A percentile compares a stretch with the other conserved stretches of the same genome.
Conservation (phyloP, 2,113 vertebrate species). For the Stomatorhinus ivindoensis region DNA sequence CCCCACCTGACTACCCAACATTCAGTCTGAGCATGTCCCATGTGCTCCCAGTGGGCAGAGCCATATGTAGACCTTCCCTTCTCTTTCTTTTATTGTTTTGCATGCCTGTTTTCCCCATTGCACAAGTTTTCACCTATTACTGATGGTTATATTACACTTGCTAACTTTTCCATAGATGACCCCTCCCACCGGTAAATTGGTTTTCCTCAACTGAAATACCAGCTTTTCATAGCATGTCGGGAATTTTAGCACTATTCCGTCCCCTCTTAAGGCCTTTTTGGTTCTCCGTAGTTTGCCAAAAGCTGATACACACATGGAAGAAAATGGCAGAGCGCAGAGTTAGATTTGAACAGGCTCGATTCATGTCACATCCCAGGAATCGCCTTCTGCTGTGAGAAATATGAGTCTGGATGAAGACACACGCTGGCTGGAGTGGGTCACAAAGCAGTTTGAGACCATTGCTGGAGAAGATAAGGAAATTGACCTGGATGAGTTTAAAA, state of each 20-base stretch:
- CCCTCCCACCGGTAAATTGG: too few species aligned
- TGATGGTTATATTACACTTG: neutral
- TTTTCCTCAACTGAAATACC: neutral
- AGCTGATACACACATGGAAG: neutral
- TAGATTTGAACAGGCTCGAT: neutral
- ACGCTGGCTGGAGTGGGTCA: conserved; percentile 76
- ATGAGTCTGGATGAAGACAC: conserved; percentile 66
- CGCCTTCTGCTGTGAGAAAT: conserved; percentile 13
- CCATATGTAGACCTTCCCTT: neutral
- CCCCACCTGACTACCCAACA: neutral
- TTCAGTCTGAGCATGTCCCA: neutral
- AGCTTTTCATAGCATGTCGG: neutral
- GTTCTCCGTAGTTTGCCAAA: neutral
- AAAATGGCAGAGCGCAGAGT: neutral
- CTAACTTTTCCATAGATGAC: neutral
- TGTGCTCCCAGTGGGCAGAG: neutral
- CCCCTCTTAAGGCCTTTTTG: neutral
- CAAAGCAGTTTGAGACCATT: conserved; percentile 67
- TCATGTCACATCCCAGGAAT: neutral
- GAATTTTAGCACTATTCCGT: neutral
- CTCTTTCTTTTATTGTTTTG: neutral
- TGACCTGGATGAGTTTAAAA: conserved; percentile 69
- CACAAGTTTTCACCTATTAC: neutral
- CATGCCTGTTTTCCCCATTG: neutral
- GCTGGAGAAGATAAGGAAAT: conserved; percentile 73